These are phyloP conservation scores for Caenorhabditis inopinata DNA, from an alignment of 1,140 invertebrate species.

Conservation along the genomic window DNA sequence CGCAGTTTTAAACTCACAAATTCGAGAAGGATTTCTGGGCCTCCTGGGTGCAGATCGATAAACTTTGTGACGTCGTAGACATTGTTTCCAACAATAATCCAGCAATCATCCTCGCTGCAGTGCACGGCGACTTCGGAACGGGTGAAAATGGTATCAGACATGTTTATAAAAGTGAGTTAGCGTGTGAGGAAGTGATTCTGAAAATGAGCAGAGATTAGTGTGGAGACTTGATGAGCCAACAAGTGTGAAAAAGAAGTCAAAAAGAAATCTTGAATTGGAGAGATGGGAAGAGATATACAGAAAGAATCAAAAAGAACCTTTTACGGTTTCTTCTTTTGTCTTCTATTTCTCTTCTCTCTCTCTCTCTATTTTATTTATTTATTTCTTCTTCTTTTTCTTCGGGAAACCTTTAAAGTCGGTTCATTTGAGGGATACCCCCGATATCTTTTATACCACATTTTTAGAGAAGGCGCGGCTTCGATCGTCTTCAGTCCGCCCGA, in stretches of 20 bases:
- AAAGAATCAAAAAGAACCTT: background rate
- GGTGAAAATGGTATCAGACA: constrained; percentile 36
- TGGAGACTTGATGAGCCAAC: too few species aligned
- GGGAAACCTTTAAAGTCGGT: constrained; percentile 14
- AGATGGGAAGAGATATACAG: background rate
- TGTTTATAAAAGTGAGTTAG: background rate
- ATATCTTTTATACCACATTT: constrained; percentile 23
- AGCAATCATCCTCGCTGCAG: constrained; percentile 40
- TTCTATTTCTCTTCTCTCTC: background rate
- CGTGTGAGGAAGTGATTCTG: background rate
- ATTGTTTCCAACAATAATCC: constrained; percentile 45
- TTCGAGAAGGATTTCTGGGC: constrained; percentile 46
- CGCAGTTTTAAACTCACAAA: constrained; percentile 26
- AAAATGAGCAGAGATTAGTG: background rate
- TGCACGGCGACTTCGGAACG: constrained; percentile 43
- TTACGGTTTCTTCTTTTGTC: background rate
- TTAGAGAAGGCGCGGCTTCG: constrained; percentile 29
- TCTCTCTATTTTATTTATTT: background rate
- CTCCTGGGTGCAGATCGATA: constrained; percentile 42
- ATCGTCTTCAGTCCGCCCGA: constrained; percentile 9
- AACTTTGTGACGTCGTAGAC: constrained; percentile 47
- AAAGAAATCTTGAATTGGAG: background rate
- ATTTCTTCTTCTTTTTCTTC: background rate
- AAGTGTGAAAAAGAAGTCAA: too few species aligned
- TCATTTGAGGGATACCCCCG: constrained; percentile 29